A percentile compares a stretch with the other conserved stretches of the same genome.
phyloP scores from a whole-genome alignment of 2,113 vertebrate genomes.

The Alligator sinensis region DNA sequence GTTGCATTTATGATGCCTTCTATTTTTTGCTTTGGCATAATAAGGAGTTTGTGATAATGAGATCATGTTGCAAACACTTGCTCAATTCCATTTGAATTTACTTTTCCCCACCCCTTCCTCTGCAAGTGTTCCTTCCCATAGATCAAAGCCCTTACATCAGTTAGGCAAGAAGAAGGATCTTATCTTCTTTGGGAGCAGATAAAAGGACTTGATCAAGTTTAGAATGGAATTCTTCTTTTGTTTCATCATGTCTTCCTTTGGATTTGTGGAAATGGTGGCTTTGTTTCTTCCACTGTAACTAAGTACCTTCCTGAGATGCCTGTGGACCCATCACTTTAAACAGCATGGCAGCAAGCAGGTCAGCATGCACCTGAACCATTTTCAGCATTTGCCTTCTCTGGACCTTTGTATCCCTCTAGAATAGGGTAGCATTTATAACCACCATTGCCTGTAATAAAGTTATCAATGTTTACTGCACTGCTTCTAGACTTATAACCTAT shows the following conservation, averaged over 20 bases:
- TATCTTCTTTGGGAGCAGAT: too few relatives aligned
- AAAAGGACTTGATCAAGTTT: too few relatives aligned
- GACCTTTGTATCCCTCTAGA: background rate
- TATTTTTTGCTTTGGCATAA: too few relatives aligned
- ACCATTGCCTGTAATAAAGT: background rate
- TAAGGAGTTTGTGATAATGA: too few relatives aligned
- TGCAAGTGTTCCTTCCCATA: too few relatives aligned
- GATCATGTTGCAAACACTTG: too few relatives aligned
- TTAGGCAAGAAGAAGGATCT: too few relatives aligned
- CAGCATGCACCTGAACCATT: background rate
- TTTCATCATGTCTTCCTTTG: background rate
- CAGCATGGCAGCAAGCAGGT: background rate
- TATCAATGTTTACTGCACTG: background rate
- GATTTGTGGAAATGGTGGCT: background rate
- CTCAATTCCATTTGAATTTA: too few relatives aligned
- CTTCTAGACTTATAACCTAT: fast-evolving
- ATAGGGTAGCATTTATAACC: background rate
- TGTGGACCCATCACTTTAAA: background rate
- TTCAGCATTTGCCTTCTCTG: background rate
- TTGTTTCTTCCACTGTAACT: background rate
- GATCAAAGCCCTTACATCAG: too few relatives aligned
- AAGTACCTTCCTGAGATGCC: background rate
- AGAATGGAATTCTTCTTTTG: too few relatives aligned
- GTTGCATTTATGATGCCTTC: too few relatives aligned
- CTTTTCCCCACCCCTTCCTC: too few relatives aligned